These are phyloP conservation scores for Mythimna pallens DNA, from an alignment of 2,888 invertebrate genomes.

Conservation along the genomic window DNA sequence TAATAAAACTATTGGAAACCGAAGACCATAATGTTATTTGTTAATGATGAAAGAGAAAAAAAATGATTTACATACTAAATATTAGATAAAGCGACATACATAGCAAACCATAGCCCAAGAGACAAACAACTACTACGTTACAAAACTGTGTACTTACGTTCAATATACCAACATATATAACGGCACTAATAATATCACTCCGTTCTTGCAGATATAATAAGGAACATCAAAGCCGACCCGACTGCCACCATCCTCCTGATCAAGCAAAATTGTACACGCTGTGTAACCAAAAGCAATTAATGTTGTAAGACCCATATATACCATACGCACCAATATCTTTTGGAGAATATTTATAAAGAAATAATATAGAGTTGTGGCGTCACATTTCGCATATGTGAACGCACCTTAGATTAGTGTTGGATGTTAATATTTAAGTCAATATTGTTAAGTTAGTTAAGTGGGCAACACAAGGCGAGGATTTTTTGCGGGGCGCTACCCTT, in stretches of 20 bases:
- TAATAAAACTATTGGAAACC: constrained; percentile 29
- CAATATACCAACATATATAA: constrained; percentile 65
- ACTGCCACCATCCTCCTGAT: constrained; percentile 69
- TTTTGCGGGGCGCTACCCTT: too few relatives aligned
- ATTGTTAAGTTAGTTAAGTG: too few relatives aligned
- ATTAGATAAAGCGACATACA: constrained; percentile 55
- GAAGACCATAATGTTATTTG: constrained; percentile 20
- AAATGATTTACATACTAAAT: constrained; percentile 14
- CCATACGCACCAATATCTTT: constrained; percentile 54
- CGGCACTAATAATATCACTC: constrained; percentile 75
- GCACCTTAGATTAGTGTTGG: too few relatives aligned
- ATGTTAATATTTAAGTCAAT: too few relatives aligned
- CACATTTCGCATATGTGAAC: too few relatives aligned
- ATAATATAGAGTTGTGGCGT: background rate
- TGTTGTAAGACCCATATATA: constrained; percentile 59
- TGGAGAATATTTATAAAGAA: constrained; percentile 38
- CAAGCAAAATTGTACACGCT: constrained; percentile 78
- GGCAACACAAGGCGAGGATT: too few relatives aligned
- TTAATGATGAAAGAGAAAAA: constrained; percentile 29
- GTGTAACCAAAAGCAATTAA: constrained; percentile 71
- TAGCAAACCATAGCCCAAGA: constrained; percentile 57
- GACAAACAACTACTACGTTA: constrained; percentile 69
- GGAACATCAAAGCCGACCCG: constrained; percentile 75
- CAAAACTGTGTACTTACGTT: constrained; percentile 80
- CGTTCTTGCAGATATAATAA: constrained; percentile 66